Evolutionary conservation across 2,113 vertebrate species (phyloP), one percentile per base, ranked within the genome.

Genomic region (Trematocara unimaculatum): DNA sequence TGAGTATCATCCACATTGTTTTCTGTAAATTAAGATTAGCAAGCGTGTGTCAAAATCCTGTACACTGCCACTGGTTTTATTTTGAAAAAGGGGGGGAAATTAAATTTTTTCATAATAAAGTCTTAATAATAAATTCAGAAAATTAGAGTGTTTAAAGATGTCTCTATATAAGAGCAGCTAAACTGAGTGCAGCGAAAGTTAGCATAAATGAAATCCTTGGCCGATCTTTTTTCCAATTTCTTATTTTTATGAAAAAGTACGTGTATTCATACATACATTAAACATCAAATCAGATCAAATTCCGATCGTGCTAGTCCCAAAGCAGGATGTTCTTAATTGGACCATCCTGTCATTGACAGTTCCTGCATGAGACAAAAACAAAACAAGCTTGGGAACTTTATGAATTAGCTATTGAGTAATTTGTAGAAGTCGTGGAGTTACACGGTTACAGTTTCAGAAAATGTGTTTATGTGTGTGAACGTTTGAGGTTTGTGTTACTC

Each of bases 371-470:
- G 35, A 38, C 20, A 40, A 67, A 67, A 40, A 67, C 62, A 67
- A 67, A 67, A 67, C 62, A 40, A 79, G 6, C 17, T 77, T n/a
- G 45, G 26, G 45, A 29, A 40, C 14, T 72, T 23, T n/a, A 20
- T 58, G 15, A 72, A 86, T 87, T 84, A 87, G 10, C 74, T 51
- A 81, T 12, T 87, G 70, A 88, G 35, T 72, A 70, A 87, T 81
- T 5, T 20, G 35, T 78, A 40, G 84, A 47, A 77, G 77, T 56
- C 23, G 29, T 8, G 17, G 23, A 64, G 45, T 33, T 85, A 51
- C 70, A 40, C 15, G 29, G 45, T 79, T 45, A 81, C 18, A 20
- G 18, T 91, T 82, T 91, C 58, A 60, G 11, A 81, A 81, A 80
- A 74, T 35, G 80, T 79, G 35, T 81, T 79, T 53, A 15, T 64